Base-by-base conservation (phyloP, 2,888 invertebrate genomes). In the Trimorus sp. region DNA sequence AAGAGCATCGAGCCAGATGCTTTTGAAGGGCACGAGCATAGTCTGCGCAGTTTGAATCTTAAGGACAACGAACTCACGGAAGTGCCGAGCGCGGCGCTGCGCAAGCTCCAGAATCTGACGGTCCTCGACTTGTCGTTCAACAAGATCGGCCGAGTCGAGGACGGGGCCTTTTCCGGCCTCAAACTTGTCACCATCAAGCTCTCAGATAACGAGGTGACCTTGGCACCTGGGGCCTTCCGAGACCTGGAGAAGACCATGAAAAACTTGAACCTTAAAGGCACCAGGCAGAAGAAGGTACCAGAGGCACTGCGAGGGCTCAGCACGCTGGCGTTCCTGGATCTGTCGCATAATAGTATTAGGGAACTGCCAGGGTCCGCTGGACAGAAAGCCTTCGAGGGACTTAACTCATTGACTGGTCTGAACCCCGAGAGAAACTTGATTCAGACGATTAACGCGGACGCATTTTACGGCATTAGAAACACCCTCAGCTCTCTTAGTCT, bases 381-480 rank as follows among this genome's bases (percentile, higher is more conserved):
- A 11, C 93, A 93, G 14, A 93, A 93, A 60, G 94, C 95, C 1
- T 96, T 97, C 88, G 95, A 96, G 86, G 96, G 96, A 26, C 93
- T 98, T 65, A 95, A 96, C 84, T 95, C 97, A 0, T 92, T 98
- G 71, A 97, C 97, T 4, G 97, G 97, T 12, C 93, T 98, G 11
- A 98, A 98, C 92, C 93, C 98, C 85, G 98, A 98, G 92, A 92
- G 98, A 88, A 98, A 98, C 92, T 93, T 97, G 60, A 95, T 98
- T 73, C 97, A 97, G 86, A 94, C 93, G 81, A 94, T 98, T 73
- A 95, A 94, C 54, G 94, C 95, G 84, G 94, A 96, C 54, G 95
- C 97, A 0, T 98, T 98, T 89, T 92, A 92, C 7, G 97, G 97
- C 0, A 94, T 98, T 51, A 95, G 94, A 88, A 95, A 94, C 84